phyloP scores from a whole-genome alignment of 2,113 vertebrate genomes.

The Gambusia holbrooki region DNA sequence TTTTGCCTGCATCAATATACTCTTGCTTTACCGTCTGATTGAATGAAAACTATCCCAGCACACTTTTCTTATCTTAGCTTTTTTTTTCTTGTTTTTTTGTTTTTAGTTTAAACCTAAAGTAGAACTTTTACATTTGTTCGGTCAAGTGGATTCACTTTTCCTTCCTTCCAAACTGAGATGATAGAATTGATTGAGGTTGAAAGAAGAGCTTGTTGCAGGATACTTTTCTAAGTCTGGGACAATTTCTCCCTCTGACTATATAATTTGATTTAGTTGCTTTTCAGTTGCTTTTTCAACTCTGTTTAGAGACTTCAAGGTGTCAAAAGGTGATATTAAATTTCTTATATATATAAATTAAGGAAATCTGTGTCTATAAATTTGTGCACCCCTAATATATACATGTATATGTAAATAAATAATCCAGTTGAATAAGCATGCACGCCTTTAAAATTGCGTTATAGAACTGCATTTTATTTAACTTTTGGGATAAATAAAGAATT shows the following conservation, averaged over 20 bases:
- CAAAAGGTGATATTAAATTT: too few relatives aligned
- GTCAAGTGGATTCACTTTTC: background rate
- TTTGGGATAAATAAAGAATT: too few relatives aligned
- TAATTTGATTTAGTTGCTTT: constrained; percentile 10
- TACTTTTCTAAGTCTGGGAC: constrained; percentile 31
- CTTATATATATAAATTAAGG: too few relatives aligned
- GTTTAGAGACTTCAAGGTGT: background rate
- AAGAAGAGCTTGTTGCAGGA: constrained; percentile 11
- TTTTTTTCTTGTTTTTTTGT: background rate
- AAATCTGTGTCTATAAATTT: too few relatives aligned
- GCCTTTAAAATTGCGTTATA: too few relatives aligned
- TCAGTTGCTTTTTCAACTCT: constrained; percentile 6
- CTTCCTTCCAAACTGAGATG: background rate
- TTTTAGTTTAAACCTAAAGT: background rate
- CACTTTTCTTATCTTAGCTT: background rate
- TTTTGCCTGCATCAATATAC: constrained; percentile 1
- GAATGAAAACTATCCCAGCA: background rate
- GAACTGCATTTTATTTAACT: too few relatives aligned
- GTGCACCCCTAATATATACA: too few relatives aligned
- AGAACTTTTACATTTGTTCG: background rate
- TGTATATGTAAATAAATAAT: too few relatives aligned
- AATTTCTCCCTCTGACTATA: constrained; percentile 7
- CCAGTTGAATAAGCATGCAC: too few relatives aligned
- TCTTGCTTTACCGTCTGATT: background rate
- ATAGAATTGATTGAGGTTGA: constrained; percentile 16